phyloP scores from a whole-genome alignment of 2,797 vertebrate species.

The Margarornis squamiger region DNA sequence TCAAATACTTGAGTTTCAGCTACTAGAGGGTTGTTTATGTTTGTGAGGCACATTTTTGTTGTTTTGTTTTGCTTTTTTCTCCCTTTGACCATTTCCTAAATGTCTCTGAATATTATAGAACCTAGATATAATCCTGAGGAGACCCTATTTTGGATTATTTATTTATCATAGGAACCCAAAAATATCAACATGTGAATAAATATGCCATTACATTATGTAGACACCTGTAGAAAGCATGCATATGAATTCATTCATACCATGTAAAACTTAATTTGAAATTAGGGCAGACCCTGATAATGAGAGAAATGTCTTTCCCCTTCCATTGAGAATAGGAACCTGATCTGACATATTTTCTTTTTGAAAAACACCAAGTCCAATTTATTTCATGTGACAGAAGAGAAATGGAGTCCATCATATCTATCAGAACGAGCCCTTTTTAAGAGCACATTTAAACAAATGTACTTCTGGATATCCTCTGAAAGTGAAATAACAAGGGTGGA shows the following conservation, averaged over 20 bases:
- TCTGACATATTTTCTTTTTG: neutral
- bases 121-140: neutral
- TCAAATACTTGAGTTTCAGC: neutral
- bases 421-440: neutral
- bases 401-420: conserved; percentile 15
- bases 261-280: conserved; percentile 12
- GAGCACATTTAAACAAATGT: conserved; percentile 21
- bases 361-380: neutral
- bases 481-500: conserved; percentile 23
- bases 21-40: neutral
- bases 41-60: neutral
- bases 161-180: neutral
- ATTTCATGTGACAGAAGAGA: conserved; percentile 23
- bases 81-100: neutral
- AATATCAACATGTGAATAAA: neutral
- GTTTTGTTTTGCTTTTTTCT: neutral
- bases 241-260: neutral
- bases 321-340: neutral
- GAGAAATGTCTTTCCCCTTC: neutral
- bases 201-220: neutral
- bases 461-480: conserved; percentile 7
- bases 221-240: neutral
- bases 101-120: neutral
- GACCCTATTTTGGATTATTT: neutral
- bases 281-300: neutral